Evolutionary conservation across 2,888 invertebrate genomes (phyloP), one percentile per base, ranked within the genome.

Genomic region (Microplitis deprimator): DNA sequence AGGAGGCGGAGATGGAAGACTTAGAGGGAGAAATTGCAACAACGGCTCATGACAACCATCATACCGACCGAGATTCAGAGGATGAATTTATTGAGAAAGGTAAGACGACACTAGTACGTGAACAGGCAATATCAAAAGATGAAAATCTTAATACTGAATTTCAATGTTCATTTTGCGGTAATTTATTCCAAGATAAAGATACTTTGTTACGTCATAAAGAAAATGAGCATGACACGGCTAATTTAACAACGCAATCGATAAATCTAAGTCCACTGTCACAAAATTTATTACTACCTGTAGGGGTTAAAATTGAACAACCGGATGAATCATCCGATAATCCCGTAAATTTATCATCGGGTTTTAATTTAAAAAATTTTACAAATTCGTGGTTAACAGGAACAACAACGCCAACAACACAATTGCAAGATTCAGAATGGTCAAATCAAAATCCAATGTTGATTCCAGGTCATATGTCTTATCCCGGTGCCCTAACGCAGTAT

Each of bases 291-390:
- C 71, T 76, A 75, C 81, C 80, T 6, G 80, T 82, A 69, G 82
- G 82, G 5, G 73, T 82, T 6, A 85, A 85, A 62, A 73, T 82
- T 74, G 89, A 88, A 76, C 83, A 82, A 76, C 84, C 83, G 76
- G 77, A 80, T 73, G 87, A 89, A 41, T 84, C 85, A 71, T 74
- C 85, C 50, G 87, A 87, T 62, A 87, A 85, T 82, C 88, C 88
- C 38, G 86, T 89, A 6, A 89, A 87, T 79, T 83, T 88, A n/a
- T 85, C 87, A 73, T 85, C 87, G 74, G 83, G 84, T 59, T 82
- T 89, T 67, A 87, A 85, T 78, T 85, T 89, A n/a, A 87, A 89
- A 76, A 87, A 84, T 80, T 88, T 90, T 75, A 86, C 87, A 16
- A 81, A 84, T 0, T 82, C 84, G 40, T 89, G 89, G 89, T 79